phyloP scores from a whole-genome alignment of 2,113 vertebrate genomes.

The Oncorhynchus masou region DNA sequence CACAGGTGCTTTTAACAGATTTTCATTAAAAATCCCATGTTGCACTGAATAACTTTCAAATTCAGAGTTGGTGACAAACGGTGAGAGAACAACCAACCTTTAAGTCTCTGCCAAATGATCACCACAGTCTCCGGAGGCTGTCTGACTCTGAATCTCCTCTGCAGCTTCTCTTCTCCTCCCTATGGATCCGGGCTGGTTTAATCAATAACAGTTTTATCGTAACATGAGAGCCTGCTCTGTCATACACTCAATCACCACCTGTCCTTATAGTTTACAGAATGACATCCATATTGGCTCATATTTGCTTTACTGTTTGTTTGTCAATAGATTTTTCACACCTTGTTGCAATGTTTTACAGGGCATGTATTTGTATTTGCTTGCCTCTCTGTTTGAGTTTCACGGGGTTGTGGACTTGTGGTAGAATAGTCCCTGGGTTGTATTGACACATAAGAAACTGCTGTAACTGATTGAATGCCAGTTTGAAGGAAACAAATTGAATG shows the following conservation, averaged over 20 bases:
- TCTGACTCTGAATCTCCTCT: neutral
- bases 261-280: neutral
- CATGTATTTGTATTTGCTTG: neutral
- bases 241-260: neutral
- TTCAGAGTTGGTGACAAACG: neutral
- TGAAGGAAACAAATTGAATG: too few species aligned
- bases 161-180: neutral
- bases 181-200: neutral
- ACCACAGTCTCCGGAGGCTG: neutral
- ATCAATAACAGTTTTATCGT: neutral
- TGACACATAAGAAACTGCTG: neutral
- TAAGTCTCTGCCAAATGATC: neutral
- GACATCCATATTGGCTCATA: neutral
- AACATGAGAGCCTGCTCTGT: neutral
- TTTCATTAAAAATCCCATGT: too few species aligned
- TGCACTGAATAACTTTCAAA: neutral
- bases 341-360: neutral
- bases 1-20: too few species aligned
- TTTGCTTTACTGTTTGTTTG: neutral
- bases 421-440: neutral
- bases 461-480: neutral
- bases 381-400: neutral
- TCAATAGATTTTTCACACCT: neutral
- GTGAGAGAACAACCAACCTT: slow-evolving; percentile 21
- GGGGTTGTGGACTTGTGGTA: neutral